Evolutionary conservation across 2,113 vertebrate species (phyloP).

Genomic region (Microtus pennsylvanicus): DNA sequence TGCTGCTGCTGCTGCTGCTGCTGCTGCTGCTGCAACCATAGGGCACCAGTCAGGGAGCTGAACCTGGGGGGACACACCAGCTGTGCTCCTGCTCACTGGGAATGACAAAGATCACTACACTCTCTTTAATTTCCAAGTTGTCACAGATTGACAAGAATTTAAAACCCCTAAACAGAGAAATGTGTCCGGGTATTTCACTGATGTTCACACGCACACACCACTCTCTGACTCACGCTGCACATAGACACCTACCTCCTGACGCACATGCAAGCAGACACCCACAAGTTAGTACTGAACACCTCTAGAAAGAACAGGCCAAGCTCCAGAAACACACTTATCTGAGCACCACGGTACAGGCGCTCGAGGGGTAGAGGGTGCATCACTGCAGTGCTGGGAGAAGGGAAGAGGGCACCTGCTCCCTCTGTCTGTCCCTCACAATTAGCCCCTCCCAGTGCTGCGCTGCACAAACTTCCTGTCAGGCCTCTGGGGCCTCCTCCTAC

Average conservation of each 20-base stretch:
- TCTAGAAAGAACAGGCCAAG: not conserved
- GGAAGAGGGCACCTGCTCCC: not conserved
- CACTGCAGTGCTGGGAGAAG: too few species aligned
- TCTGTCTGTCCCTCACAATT: not conserved
- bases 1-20: too few species aligned
- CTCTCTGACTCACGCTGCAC: not conserved
- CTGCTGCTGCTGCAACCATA: not conserved
- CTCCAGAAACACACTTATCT: not conserved
- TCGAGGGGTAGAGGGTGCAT: not conserved
- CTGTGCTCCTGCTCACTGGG: not conserved
- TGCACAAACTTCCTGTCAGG: not conserved
- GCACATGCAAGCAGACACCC: not conserved
- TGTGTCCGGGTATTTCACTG: not conserved
- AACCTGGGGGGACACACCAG: not conserved
- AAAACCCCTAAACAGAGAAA: not conserved
- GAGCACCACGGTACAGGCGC: not conserved
- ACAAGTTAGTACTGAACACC: not conserved
- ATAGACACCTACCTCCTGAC: slow-evolving; percentile 15
- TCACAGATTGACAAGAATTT: not conserved
- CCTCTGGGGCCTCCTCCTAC: not conserved
- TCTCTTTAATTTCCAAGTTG: not conserved
- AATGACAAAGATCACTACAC: not conserved
- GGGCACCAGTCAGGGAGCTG: not conserved
- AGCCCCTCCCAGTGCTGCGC: too few species aligned
- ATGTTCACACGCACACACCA: not conserved